Conservation (phyloP, 2,113 vertebrate genomes). For the Cavia porcellus region DNA sequence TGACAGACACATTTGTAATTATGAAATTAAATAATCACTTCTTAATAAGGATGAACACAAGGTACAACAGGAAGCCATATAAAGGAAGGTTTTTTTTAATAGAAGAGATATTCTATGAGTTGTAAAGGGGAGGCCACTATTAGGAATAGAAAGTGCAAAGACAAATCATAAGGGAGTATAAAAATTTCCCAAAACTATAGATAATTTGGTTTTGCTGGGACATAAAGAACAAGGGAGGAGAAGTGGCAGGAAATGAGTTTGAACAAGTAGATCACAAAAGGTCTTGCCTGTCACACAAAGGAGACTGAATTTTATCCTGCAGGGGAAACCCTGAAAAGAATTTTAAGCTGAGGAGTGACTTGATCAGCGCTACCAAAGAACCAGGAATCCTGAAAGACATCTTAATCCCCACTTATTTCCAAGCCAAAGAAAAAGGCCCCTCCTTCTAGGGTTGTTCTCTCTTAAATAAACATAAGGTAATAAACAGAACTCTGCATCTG, state of each 20-base stretch:
- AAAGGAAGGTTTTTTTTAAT: constrained; percentile 49
- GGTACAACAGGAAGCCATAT: background rate
- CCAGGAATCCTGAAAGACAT: constrained; percentile 55
- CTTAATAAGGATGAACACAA: constrained; percentile 62
- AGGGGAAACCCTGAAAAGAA: constrained; percentile 51
- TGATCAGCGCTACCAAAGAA: constrained; percentile 68
- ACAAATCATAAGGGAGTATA: constrained; percentile 39
- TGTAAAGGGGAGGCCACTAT: constrained; percentile 56
- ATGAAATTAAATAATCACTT: constrained; percentile 52
- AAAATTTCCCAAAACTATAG: constrained; percentile 45
- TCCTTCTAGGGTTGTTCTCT: background rate
- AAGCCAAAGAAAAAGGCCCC: constrained; percentile 36
- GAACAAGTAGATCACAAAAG: constrained; percentile 66
- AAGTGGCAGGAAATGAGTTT: constrained; percentile 21
- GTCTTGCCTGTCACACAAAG: constrained; percentile 61
- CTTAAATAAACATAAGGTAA: constrained; percentile 60
- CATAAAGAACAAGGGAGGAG: constrained; percentile 58
- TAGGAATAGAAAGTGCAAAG: constrained; percentile 49
- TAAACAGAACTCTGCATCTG: constrained; percentile 44
- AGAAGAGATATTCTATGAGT: constrained; percentile 26
- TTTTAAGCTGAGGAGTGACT: constrained; percentile 60
- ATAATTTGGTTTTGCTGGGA: constrained; percentile 51
- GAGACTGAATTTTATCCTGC: constrained; percentile 41
- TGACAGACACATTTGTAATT: constrained; percentile 19
- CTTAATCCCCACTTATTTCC: constrained; percentile 55